A percentile compares a stretch with the other conserved stretches of the same genome.
phyloP scores from a whole-genome alignment of 2,113 vertebrate species.

The Felis chaus region DNA sequence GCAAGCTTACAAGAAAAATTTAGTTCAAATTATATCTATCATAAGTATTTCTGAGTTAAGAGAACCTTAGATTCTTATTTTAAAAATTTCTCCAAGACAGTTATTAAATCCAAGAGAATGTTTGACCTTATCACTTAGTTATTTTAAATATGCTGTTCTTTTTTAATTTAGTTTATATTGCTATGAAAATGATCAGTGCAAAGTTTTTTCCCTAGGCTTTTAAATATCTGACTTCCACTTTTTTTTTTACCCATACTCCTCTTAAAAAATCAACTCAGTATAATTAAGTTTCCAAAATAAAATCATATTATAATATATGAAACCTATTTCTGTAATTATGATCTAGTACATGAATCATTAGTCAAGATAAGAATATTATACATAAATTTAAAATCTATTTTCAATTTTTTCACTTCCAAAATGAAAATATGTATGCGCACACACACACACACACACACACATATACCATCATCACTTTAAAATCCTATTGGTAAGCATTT shows the following conservation, averaged over 20 bases:
- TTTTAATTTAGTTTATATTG: background rate
- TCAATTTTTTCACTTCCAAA: background rate
- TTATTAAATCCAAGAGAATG: background rate
- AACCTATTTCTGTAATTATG: background rate
- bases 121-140: background rate
- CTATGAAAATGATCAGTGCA: background rate
- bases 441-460: background rate
- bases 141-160: background rate
- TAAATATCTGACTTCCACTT: background rate
- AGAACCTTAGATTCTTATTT: background rate
- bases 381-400: background rate
- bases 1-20: background rate
- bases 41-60: background rate
- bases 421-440: background rate
- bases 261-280: background rate
- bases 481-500: background rate
- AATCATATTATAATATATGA: background rate
- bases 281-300: conserved; percentile 43
- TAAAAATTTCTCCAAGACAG: background rate
- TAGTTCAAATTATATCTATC: background rate
- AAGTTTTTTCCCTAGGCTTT: background rate
- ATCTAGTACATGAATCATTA: background rate
- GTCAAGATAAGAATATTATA: background rate
- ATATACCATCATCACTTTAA: background rate
- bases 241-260: background rate